These are phyloP conservation scores for Enteromius afrohamiltoni DNA, from an alignment of 2,797 vertebrate species.

Conservation along the genomic window DNA sequence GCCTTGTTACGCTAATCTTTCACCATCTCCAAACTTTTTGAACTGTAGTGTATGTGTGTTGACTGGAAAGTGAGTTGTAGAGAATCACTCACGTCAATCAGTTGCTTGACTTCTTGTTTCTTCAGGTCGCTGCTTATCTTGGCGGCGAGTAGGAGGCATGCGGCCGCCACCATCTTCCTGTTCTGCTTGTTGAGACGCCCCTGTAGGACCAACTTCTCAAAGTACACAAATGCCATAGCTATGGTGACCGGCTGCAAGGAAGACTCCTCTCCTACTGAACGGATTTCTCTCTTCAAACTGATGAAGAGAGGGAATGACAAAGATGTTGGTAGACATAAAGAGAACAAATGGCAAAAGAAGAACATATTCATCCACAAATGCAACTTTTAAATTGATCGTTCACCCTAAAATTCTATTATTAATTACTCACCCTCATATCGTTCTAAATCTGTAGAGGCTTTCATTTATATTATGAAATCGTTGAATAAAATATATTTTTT, in stretches of 20 bases:
- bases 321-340: not conserved
- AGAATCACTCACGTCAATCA: constrained; percentile 88
- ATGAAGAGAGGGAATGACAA: not conserved
- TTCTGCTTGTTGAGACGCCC: constrained; percentile 97
- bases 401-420: not conserved
- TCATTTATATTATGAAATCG: not conserved
- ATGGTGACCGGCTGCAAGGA: constrained; percentile 90
- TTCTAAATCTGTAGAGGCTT: not conserved
- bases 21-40: not conserved
- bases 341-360: not conserved
- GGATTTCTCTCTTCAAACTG: constrained; percentile 95
- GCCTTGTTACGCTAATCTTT: not conserved
- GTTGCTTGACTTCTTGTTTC: constrained; percentile 92
- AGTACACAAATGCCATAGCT: constrained; percentile 96
- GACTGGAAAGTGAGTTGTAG: too few species aligned
- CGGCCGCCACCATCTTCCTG: constrained; percentile 93
- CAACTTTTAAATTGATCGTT: not conserved
- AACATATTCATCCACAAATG: not conserved
- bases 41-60: not conserved
- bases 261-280: constrained; percentile 88
- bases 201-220: constrained; percentile 97
- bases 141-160: constrained; percentile 92
- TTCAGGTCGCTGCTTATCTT: constrained; percentile 98
- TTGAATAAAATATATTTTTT: not conserved
- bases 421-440: not conserved